phyloP scores from a whole-genome alignment of 64 coral and sea anemone species.

The Actinia tenebrosa region DNA sequence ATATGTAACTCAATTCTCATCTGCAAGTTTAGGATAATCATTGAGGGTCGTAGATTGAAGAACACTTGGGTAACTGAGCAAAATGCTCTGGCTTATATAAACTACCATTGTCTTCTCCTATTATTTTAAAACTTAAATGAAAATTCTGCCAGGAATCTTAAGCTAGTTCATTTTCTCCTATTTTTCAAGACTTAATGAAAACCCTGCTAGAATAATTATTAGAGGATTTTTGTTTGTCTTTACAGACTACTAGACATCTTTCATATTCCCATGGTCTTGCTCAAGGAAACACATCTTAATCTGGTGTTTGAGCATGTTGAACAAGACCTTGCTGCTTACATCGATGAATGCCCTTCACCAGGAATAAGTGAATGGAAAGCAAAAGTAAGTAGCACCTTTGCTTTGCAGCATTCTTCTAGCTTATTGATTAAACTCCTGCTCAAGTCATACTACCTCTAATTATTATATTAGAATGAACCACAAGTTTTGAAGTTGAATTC shows the following conservation, averaged over 20 bases:
- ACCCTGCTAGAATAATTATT: no score
- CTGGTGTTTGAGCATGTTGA: slow-evolving; percentile 91
- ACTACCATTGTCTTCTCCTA: no score
- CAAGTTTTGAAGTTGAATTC: no score
- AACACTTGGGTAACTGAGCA: no score
- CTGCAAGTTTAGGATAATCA: no score
- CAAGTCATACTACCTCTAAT: background rate
- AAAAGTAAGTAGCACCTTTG: slow-evolving; percentile 44
- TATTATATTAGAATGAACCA: background rate
- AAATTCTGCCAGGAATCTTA: no score
- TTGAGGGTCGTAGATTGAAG: no score
- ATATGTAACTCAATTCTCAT: no score
- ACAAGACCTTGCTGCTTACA: slow-evolving; percentile 75
- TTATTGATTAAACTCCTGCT: background rate
- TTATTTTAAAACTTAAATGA: no score
- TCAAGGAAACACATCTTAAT: slow-evolving; percentile 58
- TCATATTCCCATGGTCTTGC: slow-evolving; percentile 45
- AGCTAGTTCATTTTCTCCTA: no score
- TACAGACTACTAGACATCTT: slow-evolving; percentile 74
- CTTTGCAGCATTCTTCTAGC: background rate
- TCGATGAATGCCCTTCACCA: slow-evolving; percentile 79
- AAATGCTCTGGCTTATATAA: no score
- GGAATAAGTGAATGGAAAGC: slow-evolving; percentile 92
- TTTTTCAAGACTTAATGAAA: no score
- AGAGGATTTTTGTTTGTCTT: background rate